Evolutionary conservation across 2,888 invertebrate genomes (phyloP), one percentile per base, ranked within the genome.

Genomic region (Eilema caniola): DNA sequence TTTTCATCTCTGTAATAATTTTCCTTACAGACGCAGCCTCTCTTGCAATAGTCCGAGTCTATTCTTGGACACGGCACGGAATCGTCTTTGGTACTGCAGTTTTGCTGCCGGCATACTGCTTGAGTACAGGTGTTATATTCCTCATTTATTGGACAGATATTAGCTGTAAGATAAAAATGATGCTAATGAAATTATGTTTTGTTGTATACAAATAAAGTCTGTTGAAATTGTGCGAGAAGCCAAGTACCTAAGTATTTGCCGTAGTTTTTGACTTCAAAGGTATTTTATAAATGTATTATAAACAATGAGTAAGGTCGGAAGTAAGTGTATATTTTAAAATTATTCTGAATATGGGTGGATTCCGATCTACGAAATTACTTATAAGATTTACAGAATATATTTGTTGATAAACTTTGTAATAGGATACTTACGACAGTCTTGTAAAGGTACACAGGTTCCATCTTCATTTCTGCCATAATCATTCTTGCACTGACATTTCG

Each of bases 131-230:
- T 37, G 8, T 76, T 77, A 68, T 72, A 79, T 20, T 61, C 69
- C 68, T 84, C 83, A 16, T 83, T 78, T 28, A 14, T 12, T 5
- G 75, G 75, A 25, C 85, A 87, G n/a, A 77, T 70, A 8, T 56
- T 56, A 37, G 81, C 86, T 86, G 67, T 0, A 77, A 12, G 33
- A 12, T 33, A 33, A 33, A 33, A 8, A 33, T 8, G 8, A 33
- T 33, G 8, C 31, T 1, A 33, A 2, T 28, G 28, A 28, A 28
- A 28, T 28, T 4, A 28, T 28, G 28, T 28, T 28, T 28, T 33
- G 33, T 14, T 3, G 31, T 16, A 33, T 7, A 4, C 8, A 33
- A 33, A 33, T 33, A 8, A 33, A 33, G 5, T 33, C 31, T 33
- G 14, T 41, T 16, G 5, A 41, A 41, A 41, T 41, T 41, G 4